A percentile compares a stretch with the other conserved stretches of the same genome.
Evolutionary conservation across 2,113 vertebrate species (phyloP).

Genomic region (Tonatia bakeri): DNA sequence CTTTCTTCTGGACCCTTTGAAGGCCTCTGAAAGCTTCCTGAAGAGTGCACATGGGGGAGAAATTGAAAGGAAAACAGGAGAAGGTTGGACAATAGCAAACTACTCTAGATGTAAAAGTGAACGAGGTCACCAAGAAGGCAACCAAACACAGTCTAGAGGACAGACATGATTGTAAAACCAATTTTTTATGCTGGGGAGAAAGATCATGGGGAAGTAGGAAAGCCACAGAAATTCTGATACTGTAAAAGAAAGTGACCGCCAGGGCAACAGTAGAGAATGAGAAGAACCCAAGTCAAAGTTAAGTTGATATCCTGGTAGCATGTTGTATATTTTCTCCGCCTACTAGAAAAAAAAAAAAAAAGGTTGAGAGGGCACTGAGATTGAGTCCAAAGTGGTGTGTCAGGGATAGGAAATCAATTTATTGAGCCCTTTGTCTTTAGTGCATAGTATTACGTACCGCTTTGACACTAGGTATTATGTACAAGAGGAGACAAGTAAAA

Average conservation of each 20-base stretch:
- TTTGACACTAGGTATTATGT: neutral
- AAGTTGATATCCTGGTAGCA: neutral
- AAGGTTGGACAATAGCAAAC: neutral
- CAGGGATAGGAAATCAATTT: neutral
- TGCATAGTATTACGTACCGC: neutral
- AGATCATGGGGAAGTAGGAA: neutral
- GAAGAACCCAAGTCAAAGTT: neutral
- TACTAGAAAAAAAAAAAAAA: neutral
- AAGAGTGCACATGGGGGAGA: neutral
- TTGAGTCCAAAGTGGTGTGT: neutral
- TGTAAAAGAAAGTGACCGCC: neutral
- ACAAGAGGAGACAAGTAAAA: neutral
- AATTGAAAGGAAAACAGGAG: neutral
- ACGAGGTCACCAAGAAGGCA: neutral
- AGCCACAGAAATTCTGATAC: neutral
- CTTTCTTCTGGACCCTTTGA: neutral
- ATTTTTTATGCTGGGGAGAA: slow-evolving; percentile 7
- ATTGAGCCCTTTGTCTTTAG: neutral
- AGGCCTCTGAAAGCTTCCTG: neutral
- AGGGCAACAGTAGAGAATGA: neutral
- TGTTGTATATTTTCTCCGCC: neutral
- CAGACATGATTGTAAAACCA: neutral
- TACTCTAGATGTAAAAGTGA: neutral
- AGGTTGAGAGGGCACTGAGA: neutral
- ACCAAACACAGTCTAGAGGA: neutral